phyloP scores from a whole-genome alignment of 1,140 invertebrate genomes.

The Conus ventricosus region DNA sequence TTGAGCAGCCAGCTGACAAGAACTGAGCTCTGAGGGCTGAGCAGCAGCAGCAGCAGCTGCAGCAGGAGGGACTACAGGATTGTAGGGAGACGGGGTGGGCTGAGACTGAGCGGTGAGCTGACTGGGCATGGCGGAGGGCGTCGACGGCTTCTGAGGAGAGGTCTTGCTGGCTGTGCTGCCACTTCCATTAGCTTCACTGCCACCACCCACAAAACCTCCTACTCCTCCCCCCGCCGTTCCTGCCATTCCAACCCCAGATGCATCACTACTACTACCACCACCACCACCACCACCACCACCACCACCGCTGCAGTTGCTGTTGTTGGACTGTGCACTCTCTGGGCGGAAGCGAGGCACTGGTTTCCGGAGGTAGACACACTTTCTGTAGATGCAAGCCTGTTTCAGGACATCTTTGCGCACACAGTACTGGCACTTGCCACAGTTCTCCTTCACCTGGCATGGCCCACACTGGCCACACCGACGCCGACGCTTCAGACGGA shows the following conservation, averaged over 20 bases:
- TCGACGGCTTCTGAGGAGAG: slow-evolving; percentile 27
- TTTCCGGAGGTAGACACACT: slow-evolving; percentile 70
- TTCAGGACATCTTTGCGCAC: slow-evolving; percentile 67
- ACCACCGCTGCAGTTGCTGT: not conserved
- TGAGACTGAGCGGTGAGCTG: not conserved
- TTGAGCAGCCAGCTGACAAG: slow-evolving; percentile 33
- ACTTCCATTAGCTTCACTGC: not conserved
- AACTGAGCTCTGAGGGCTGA: slow-evolving; percentile 37
- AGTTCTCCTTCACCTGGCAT: slow-evolving; percentile 69
- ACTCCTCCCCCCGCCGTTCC: not conserved
- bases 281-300: not conserved
- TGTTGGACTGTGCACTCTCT: slow-evolving; percentile 14
- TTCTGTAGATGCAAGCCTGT: slow-evolving; percentile 70
- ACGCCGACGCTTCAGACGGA: slow-evolving; percentile 63
- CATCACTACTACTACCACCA: not conserved
- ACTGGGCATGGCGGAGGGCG: not conserved
- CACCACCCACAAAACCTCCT: not conserved
- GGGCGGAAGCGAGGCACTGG: slow-evolving; percentile 60
- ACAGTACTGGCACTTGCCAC: slow-evolving; percentile 68
- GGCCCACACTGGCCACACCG: slow-evolving; percentile 70
- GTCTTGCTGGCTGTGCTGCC: slow-evolving; percentile 19
- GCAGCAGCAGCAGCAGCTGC: slow-evolving; percentile 20
- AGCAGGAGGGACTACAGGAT: not conserved
- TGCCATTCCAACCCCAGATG: no score
- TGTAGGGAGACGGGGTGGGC: slow-evolving; percentile 21